Evolutionary conservation across 2,113 vertebrate species (phyloP).

Genomic region (Ailuropoda melanoleuca): DNA sequence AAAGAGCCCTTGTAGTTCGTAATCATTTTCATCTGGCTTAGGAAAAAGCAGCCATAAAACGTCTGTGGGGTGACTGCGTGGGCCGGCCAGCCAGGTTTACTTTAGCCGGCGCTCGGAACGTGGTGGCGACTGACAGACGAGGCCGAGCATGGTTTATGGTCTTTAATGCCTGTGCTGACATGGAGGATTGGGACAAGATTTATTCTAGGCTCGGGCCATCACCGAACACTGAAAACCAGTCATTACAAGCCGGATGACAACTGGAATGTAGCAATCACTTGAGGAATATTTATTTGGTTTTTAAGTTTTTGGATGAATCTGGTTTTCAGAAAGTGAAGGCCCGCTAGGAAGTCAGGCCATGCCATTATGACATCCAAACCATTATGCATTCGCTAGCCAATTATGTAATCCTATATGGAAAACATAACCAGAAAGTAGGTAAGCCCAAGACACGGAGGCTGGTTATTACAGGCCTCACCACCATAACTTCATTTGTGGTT

Average conservation of each 20-base stretch:
- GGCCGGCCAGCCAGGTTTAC: constrained; percentile 76
- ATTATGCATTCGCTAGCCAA: constrained; percentile 42
- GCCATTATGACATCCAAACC: constrained; percentile 53
- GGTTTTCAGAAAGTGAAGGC: constrained; percentile 64
- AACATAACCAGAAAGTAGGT: constrained; percentile 31
- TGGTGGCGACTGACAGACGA: constrained; percentile 62
- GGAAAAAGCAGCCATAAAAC: constrained; percentile 76
- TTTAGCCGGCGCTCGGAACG: constrained; percentile 69
- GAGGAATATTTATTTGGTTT: constrained; percentile 66
- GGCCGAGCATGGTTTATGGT: constrained; percentile 74
- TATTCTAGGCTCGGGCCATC: constrained; percentile 75
- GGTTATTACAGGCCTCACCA: neutral
- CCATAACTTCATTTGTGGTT: neutral
- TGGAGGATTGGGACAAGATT: constrained; percentile 81
- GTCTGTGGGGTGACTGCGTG: constrained; percentile 75
- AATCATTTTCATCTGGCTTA: constrained; percentile 80
- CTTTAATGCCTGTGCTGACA: constrained; percentile 81
- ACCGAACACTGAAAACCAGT: constrained; percentile 52
- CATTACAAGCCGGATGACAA: constrained; percentile 75
- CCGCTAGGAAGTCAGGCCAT: constrained; percentile 57
- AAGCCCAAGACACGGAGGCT: constrained; percentile 33
- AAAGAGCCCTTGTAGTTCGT: constrained; percentile 78
- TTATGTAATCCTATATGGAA: constrained; percentile 62
- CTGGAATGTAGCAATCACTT: constrained; percentile 57
- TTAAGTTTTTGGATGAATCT: constrained; percentile 68